phyloP scores from a whole-genome alignment of 92 coral and sea anemone species.

The Siderastrea siderea region DNA sequence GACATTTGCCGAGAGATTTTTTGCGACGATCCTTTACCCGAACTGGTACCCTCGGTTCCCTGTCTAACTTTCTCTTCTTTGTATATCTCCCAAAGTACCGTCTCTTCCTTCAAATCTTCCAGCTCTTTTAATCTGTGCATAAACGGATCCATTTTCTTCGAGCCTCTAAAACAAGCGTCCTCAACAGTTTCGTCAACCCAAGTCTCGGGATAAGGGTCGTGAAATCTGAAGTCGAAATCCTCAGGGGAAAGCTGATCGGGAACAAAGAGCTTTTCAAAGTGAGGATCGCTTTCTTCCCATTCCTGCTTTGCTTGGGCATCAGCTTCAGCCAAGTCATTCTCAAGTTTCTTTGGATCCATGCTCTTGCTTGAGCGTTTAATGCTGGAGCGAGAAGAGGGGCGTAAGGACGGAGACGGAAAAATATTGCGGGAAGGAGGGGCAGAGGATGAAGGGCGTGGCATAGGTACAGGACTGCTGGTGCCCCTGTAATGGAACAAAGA shows the following conservation, averaged over 20 bases:
- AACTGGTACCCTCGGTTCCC: conserved; percentile 12
- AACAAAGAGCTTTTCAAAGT: conserved; percentile 77
- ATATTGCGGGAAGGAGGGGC: conserved; percentile 51
- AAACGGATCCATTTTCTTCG: conserved; percentile 81
- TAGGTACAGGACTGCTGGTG: conserved; percentile 25
- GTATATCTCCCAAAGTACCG: conserved; percentile 77
- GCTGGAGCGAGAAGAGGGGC: conserved; percentile 48
- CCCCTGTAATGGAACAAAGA: conserved; percentile 43
- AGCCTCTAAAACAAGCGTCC: conserved; percentile 79
- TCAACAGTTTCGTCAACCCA: conserved; percentile 92
- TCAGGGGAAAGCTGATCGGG: conserved; percentile 61
- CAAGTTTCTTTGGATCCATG: conserved; percentile 50
- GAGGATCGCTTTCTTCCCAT: conserved; percentile 77
- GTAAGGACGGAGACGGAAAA: conserved; percentile 48
- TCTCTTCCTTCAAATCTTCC: conserved; percentile 80
- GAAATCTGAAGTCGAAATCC: conserved; percentile 67
- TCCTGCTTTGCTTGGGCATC: conserved; percentile 74
- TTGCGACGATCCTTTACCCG: conserved; percentile 5
- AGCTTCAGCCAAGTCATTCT: conserved; percentile 59
- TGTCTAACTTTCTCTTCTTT: conserved; percentile 72
- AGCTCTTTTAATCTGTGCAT: conserved; percentile 88
- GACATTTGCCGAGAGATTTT: neutral
- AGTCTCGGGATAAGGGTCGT: conserved; percentile 88
- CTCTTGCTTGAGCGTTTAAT: conserved; percentile 47
- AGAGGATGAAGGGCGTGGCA: conserved; percentile 59